A percentile compares a stretch with the other conserved stretches of the same genome.
phyloP scores from a whole-genome alignment of 2,113 vertebrate species.

The Salvator merianae region DNA sequence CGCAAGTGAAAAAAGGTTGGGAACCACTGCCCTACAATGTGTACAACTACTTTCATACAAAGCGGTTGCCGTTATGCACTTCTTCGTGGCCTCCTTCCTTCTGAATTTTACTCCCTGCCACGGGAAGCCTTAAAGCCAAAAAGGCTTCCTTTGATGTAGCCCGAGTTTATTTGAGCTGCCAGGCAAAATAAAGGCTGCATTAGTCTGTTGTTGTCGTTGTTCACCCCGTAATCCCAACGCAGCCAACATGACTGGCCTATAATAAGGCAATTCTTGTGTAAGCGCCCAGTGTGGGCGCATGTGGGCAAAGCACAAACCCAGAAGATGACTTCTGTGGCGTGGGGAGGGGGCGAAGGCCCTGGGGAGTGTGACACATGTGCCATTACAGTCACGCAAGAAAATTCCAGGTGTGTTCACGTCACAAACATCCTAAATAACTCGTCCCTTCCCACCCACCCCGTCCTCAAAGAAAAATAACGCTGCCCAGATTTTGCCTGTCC shows the following conservation, averaged over 20 bases:
- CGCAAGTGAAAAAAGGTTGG: too few species aligned
- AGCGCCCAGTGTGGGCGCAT: not conserved
- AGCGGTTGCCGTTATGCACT: not conserved
- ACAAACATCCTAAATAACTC: not conserved
- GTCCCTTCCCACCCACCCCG: not conserved
- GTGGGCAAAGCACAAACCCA: too few species aligned
- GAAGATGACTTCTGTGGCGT: not conserved
- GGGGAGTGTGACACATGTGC: slow-evolving; percentile 49
- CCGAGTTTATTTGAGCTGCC: not conserved
- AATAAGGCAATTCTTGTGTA: not conserved
- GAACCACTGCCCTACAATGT: not conserved
- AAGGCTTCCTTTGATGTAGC: not conserved
- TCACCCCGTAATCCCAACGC: not conserved
- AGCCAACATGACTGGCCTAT: not conserved
- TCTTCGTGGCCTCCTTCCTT: not conserved
- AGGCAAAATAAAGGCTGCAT: not conserved
- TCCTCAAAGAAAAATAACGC: not conserved
- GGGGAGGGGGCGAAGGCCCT: not conserved
- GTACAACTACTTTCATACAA: not conserved
- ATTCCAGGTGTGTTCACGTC: slow-evolving; percentile 41
- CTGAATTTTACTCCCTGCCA: not conserved
- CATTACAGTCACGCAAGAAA: not conserved
- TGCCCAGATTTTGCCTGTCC: not conserved
- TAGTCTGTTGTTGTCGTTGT: not conserved
- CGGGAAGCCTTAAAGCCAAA: not conserved